Evolutionary conservation across 2,797 vertebrate genomes (phyloP), one percentile per base, ranked within the genome.

Genomic region (Coregonus ussuriensis): DNA sequence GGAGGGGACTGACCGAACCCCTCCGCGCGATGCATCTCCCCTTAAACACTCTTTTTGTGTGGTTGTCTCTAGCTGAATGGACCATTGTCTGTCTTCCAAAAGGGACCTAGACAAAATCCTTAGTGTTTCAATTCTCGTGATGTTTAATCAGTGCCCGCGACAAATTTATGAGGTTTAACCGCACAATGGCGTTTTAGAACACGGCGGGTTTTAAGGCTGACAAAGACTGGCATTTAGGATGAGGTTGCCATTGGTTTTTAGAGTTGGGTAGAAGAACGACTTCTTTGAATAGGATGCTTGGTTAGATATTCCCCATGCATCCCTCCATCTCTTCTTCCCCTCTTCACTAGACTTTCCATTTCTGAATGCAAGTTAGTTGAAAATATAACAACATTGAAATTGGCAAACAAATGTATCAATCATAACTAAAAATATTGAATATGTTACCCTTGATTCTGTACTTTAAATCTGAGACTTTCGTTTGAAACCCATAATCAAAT

Each of bases 141-240:
- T 98, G 96, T 99, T 98, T 99, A 98, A 98, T 98, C 98, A 97
- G 96, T 94, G 95, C 93, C 95, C 93, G 93, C 95, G 95, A 98
- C 97, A 98, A 98, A 97, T 97, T 96, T 97, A 97, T 97, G 97
- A 96, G 96, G 92, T 96, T 98, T 96, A 96, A 95, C 93, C 74
- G 90, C 92, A 99, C 97, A 99, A 99, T 98, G 92, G 96, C 89
- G 95, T 96, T 97, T 97, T 95, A 95, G 96, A 97, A 97, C 95
- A 95, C 96, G 94, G 94, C 93, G 94, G 96, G 95, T 95, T 96
- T 97, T 96, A 95, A 94, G 91, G 93, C 93, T 94, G 94, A 98
- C 96, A 98, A 98, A 97, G 93, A 91, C 91, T 91, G 93, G 95
- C 94, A 97, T 97, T 97, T 95, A 96, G 96, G 7, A 63, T 63